phyloP scores from a whole-genome alignment of 2,888 invertebrate species.

The Caenorhabditis parvicauda region DNA sequence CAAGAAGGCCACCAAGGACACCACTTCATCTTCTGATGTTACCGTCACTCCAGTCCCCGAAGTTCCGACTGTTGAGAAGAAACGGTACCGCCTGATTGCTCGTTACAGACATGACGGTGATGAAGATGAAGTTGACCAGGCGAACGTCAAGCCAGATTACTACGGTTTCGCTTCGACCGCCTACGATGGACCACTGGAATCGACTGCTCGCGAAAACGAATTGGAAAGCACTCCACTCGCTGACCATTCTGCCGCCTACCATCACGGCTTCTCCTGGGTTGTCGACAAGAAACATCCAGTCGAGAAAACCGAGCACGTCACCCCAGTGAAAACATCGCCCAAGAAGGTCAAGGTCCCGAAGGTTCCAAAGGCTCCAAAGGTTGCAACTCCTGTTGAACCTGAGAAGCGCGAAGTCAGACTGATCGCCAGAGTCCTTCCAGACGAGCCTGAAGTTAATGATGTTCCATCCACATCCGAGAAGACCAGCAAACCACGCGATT shows the following conservation, averaged over 20 bases:
- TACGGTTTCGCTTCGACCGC: slow-evolving; percentile 19
- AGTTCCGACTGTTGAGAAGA: slow-evolving; percentile 1
- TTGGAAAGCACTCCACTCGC: slow-evolving; percentile 16
- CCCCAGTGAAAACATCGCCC: too few relatives aligned
- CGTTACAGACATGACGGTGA: slow-evolving; percentile 31
- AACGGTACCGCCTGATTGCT: slow-evolving; percentile 12
- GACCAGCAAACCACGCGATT: too few relatives aligned
- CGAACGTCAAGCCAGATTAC: slow-evolving; percentile 16
- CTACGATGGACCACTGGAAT: slow-evolving; percentile 28
- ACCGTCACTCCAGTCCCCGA: too few relatives aligned
- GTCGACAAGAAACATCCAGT: background rate
- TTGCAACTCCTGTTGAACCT: too few relatives aligned
- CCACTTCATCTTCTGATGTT: too few relatives aligned
- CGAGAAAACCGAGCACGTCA: too few relatives aligned
- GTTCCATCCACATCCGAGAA: too few relatives aligned
- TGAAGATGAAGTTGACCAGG: slow-evolving; percentile 25
- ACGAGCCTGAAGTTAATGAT: too few relatives aligned
- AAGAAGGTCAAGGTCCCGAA: too few relatives aligned
- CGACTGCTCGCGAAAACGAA: slow-evolving; percentile 8
- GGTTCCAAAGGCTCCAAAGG: too few relatives aligned
- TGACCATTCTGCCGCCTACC: slow-evolving; percentile 20
- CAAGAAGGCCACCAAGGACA: slow-evolving; percentile 13
- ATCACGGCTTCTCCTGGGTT: slow-evolving; percentile 15
- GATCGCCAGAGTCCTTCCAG: too few relatives aligned
- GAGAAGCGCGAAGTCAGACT: too few relatives aligned